Percentiles rank a stretch among this genome's conserved stretches.
Conservation (phyloP, 2,797 vertebrate genomes). For the Echiichthys vipera region DNA sequence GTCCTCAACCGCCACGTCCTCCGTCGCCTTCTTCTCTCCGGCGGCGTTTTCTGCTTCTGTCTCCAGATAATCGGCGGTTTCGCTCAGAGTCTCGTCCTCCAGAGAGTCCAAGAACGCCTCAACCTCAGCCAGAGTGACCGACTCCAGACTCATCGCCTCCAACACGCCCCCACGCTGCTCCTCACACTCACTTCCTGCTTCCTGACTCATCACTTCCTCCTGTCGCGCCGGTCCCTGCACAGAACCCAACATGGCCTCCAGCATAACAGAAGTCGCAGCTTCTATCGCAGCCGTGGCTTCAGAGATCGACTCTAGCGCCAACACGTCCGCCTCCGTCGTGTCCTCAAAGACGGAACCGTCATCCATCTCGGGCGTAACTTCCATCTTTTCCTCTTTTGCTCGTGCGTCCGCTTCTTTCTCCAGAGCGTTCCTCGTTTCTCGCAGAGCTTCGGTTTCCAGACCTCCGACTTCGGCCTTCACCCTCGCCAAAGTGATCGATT, state of each 20-base stretch:
- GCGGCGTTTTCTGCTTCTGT: slow-evolving; percentile 20
- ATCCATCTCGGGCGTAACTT: background rate
- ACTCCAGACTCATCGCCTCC: slow-evolving; percentile 40
- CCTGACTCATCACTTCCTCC: background rate
- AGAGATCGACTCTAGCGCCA: slow-evolving; percentile 1
- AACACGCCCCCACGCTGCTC: background rate
- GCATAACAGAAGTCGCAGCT: background rate
- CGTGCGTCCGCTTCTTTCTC: slow-evolving; percentile 24
- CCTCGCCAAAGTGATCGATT: slow-evolving; percentile 24
- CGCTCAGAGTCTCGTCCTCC: slow-evolving; percentile 11
- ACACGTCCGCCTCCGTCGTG: slow-evolving; percentile 6
- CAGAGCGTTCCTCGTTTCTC: background rate
- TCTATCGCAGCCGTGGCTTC: slow-evolving; percentile 34
- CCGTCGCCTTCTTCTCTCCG: background rate
- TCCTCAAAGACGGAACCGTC: slow-evolving; percentile 1
- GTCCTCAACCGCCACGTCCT: background rate
- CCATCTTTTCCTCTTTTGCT: slow-evolving; percentile 7
- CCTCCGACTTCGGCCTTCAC: slow-evolving; percentile 4
- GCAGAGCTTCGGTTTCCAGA: slow-evolving; percentile 24
- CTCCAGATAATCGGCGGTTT: slow-evolving; percentile 23
- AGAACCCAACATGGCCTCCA: slow-evolving; percentile 36
- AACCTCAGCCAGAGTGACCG: slow-evolving; percentile 29
- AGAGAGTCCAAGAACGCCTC: slow-evolving; percentile 23
- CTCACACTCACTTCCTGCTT: background rate
- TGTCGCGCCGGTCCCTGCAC: background rate